Evolutionary conservation across 2,888 invertebrate species (phyloP).

Genomic region (Thyatira batis): DNA sequence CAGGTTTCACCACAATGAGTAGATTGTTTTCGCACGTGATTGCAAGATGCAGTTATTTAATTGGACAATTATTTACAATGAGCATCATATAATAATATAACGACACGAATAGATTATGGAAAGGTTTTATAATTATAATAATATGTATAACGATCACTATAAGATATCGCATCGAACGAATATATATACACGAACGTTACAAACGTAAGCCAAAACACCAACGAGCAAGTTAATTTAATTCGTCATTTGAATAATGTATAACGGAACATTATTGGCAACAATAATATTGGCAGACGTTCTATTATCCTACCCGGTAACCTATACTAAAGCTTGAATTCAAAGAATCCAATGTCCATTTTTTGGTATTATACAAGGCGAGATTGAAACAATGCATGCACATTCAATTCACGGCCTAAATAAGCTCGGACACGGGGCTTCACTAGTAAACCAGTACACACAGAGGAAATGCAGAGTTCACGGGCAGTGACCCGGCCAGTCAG

Average conservation of each 20-base stretch:
- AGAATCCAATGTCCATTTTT: slow-evolving; percentile 9
- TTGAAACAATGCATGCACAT: slow-evolving; percentile 31
- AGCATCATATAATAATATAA: slow-evolving; percentile 21
- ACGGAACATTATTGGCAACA: no score
- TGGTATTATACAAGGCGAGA: slow-evolving; percentile 11
- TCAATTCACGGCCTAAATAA: slow-evolving; percentile 63
- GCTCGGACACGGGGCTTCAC: slow-evolving; percentile 37
- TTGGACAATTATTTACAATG: slow-evolving; percentile 44
- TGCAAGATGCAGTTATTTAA: slow-evolving; percentile 43
- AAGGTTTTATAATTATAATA: slow-evolving; percentile 14
- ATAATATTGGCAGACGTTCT: not conserved
- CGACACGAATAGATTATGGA: not conserved
- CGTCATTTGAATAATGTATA: no score
- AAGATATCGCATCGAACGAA: slow-evolving; percentile 10
- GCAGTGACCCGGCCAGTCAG: slow-evolving; percentile 68
- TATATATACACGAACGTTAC: not conserved
- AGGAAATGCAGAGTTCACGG: slow-evolving; percentile 77
- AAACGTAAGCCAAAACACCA: no score
- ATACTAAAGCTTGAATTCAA: slow-evolving; percentile 9
- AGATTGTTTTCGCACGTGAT: slow-evolving; percentile 57
- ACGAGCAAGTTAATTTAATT: no score
- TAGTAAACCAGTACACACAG: slow-evolving; percentile 38
- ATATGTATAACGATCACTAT: slow-evolving; percentile 17
- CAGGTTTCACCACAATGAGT: slow-evolving; percentile 68
- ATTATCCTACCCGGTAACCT: not conserved